Conservation (phyloP, 2,888 invertebrate species). For the Agrilus biguttatus region DNA sequence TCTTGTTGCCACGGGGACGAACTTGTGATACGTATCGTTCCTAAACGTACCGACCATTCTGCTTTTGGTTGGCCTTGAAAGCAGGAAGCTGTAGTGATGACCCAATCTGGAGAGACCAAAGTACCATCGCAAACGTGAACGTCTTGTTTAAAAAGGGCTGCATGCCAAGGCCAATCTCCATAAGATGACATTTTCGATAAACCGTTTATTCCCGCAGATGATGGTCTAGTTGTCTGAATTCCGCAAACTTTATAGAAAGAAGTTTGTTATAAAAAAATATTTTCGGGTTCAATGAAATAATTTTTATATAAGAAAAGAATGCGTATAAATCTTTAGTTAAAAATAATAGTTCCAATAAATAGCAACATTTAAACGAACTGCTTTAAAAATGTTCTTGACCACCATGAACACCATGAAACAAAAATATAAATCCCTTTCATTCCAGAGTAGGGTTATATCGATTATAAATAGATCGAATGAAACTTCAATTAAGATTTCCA, state of each 20-base stretch:
- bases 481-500: no score
- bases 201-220: slow-evolving; percentile 15
- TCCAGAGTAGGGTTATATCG: no score
- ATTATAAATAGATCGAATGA: no score
- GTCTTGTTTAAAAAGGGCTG: slow-evolving; percentile 66
- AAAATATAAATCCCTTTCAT: no score
- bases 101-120: slow-evolving; percentile 67
- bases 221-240: slow-evolving; percentile 22
- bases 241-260: slow-evolving; percentile 11
- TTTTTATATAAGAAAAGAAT: no score
- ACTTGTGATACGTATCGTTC: slow-evolving; percentile 59
- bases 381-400: no score
- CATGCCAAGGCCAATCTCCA: slow-evolving; percentile 91
- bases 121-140: slow-evolving; percentile 83
- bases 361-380: no score
- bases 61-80: slow-evolving; percentile 76
- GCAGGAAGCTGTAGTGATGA: slow-evolving; percentile 75
- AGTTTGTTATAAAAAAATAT: no score
- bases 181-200: slow-evolving; percentile 60
- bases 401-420: no score
- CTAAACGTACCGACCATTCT: slow-evolving; percentile 72
- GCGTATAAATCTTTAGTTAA: no score
- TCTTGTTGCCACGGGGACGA: slow-evolving; percentile 82
- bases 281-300: no score
- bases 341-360: no score